Conservation (phyloP, 2,888 invertebrate species). For the Drosophila neonasuta region DNA sequence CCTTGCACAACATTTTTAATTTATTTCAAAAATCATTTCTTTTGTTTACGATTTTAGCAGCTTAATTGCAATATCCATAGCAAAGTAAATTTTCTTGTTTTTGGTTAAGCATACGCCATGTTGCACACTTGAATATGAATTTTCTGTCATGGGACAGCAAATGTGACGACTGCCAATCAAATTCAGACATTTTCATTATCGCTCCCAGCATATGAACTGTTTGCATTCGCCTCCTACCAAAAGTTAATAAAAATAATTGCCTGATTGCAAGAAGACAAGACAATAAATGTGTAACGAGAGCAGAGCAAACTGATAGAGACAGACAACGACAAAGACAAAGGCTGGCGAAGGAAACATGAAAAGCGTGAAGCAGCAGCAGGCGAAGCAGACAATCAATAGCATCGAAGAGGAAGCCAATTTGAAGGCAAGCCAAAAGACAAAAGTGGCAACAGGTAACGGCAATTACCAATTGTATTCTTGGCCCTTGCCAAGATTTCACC, state of each 20-base stretch:
- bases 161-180: slow-evolving; percentile 13
- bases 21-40: neutral
- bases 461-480: slow-evolving; percentile 60
- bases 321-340: slow-evolving; percentile 1
- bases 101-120: slow-evolving; percentile 35
- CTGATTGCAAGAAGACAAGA: slow-evolving; percentile 29
- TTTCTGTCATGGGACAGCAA: neutral
- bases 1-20: neutral
- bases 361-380: slow-evolving; percentile 69
- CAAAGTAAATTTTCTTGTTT: neutral
- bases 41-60: neutral
- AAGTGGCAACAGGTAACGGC: slow-evolving; percentile 64
- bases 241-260: slow-evolving; percentile 60
- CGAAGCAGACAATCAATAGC: slow-evolving; percentile 55
- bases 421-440: slow-evolving; percentile 25
- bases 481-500: slow-evolving; percentile 45
- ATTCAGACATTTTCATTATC: slow-evolving; percentile 27
- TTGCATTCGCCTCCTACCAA: slow-evolving; percentile 25
- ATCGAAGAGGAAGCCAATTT: too few species aligned
- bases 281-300: slow-evolving; percentile 35
- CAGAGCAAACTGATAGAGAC: slow-evolving; percentile 3
- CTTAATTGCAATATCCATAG: neutral
- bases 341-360: slow-evolving; percentile 48
- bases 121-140: neutral
- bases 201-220: slow-evolving; percentile 9